phyloP scores from a whole-genome alignment of 2,888 invertebrate species.

The Pristionchus maxplancki region DNA sequence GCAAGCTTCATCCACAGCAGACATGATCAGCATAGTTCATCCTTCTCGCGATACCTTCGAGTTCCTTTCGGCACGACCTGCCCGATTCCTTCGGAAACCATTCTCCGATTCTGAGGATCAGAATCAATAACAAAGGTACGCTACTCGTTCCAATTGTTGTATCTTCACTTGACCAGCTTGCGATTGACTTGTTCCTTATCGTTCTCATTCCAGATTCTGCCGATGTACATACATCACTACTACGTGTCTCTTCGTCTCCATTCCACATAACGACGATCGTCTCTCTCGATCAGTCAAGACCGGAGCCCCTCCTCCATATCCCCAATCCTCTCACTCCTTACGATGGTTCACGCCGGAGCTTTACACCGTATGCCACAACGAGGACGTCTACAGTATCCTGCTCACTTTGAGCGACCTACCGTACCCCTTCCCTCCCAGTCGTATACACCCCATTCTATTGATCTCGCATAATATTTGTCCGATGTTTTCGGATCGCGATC shows the following conservation, averaged over 20 bases:
- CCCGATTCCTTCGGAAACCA: conserved; percentile 22
- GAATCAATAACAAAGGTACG: conserved; percentile 16
- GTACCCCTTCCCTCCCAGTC: background rate
- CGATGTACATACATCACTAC: background rate
- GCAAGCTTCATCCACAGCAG: background rate
- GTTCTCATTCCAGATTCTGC: conserved; percentile 30
- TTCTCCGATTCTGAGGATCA: conserved; percentile 21
- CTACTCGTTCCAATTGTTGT: background rate
- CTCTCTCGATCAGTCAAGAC: background rate
- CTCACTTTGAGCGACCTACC: background rate
- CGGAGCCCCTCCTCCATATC: conserved; percentile 5
- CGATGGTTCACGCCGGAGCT: conserved; percentile 15
- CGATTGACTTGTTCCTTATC: background rate
- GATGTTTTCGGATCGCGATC: background rate
- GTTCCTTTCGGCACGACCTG: conserved; percentile 59
- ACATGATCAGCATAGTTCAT: conserved; percentile 70
- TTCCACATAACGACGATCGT: background rate
- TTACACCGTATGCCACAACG: background rate
- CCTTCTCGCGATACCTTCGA: conserved; percentile 65
- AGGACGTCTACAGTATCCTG: conserved; percentile 1
- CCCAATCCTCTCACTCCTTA: background rate
- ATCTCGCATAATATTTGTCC: conserved; percentile 41
- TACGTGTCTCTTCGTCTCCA: conserved; percentile 2
- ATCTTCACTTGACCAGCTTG: background rate
- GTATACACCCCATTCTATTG: conserved; percentile 6